phyloP scores from a whole-genome alignment of 2,113 vertebrate genomes.

The Grammomys surdaster region DNA sequence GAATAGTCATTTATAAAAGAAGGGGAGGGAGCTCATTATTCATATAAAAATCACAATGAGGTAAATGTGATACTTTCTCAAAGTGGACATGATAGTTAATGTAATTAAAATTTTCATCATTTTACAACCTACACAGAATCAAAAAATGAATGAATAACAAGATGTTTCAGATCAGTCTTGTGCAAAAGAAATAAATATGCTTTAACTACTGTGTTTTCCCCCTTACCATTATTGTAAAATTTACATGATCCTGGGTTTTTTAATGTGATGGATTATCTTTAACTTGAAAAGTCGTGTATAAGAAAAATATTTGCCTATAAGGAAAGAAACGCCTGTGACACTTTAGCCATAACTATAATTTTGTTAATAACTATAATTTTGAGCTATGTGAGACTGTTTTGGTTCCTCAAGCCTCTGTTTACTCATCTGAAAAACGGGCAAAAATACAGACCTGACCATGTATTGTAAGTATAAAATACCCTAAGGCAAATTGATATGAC shows the following conservation, averaged over 20 bases:
- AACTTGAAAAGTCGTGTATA: neutral
- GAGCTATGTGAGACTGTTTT: neutral
- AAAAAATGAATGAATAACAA: constrained; percentile 31
- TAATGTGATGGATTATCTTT: neutral
- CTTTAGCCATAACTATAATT: neutral
- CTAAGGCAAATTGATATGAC: neutral
- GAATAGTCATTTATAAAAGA: constrained; percentile 42
- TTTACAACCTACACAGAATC: neutral
- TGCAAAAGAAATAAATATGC: constrained; percentile 10
- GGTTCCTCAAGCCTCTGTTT: constrained; percentile 29
- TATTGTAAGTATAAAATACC: neutral
- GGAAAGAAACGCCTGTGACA: constrained; percentile 23
- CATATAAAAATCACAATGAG: neutral
- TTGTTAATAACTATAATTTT: constrained; percentile 22
- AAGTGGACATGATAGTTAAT: neutral
- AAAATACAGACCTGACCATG: neutral
- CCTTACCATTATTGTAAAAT: constrained; percentile 1
- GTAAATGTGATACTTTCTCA: neutral
- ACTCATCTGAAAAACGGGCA: constrained; percentile 5
- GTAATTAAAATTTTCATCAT: constrained; percentile 23
- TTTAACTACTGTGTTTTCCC: neutral
- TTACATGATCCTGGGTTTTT: neutral
- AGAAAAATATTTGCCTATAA: neutral
- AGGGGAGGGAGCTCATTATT: constrained; percentile 12
- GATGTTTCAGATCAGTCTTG: neutral